Base-by-base conservation (phyloP, 1,140 invertebrate genomes). In the Cephus cinctus region DNA sequence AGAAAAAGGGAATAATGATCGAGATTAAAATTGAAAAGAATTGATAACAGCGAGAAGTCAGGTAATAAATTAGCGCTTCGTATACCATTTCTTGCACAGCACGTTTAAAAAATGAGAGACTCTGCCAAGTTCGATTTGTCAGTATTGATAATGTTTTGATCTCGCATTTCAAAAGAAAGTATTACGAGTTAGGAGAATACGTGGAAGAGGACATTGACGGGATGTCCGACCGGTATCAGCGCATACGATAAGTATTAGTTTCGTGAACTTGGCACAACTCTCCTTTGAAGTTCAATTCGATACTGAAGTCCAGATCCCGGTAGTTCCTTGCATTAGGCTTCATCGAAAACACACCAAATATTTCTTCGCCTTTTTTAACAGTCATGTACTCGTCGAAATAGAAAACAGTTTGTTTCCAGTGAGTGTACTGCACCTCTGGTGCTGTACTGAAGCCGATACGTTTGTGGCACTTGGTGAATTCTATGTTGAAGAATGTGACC, bases 351-450 rank as follows among this genome's bases (percentile, higher is more conserved):
- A 82, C 84, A 15, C 98, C 96, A 34, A 81, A 86, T 32, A 99
- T 88, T 69, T 96, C 92, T 73, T 99, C 97, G 14, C 89, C 86
- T 59, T 92, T 94, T 65, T 96, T 96, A 2, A 96, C 92, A 5
- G 94, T 95, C 79, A 98, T 85, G 60, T 96, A 95, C 50, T 98
- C 91, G 62, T 98, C 90, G 57, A 99, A 87, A 72, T 99, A 99
- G 73, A 99, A 99, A 4, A 99, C 96, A 1, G 97, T 99, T 75
- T 99, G 97, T 75, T 99, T 99, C 97, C 97, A 99, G 68, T 99
- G 96, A 3, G 98, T 99, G 71, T 99, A 98, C 4, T 89, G 89
- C 3, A 92, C 88, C 66, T 98, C 96, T 0, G 98, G 98, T 1
- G 94, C 93, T 54, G 98, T 99, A 54, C 95, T 98, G 76, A 99